phyloP scores from a whole-genome alignment of 2,113 vertebrate species.

The Pithys albifrons region DNA sequence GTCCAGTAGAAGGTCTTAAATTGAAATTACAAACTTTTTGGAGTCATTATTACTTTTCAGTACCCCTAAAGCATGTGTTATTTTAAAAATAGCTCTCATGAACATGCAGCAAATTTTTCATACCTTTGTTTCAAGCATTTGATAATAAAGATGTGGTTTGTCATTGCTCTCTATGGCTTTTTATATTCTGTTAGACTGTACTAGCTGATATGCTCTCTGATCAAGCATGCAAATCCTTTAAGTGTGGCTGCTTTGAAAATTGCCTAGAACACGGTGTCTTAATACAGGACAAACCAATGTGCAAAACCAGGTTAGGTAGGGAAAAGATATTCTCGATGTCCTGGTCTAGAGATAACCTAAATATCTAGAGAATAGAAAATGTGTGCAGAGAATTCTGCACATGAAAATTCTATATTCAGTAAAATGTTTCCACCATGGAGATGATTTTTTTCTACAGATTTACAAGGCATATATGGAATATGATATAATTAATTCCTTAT shows the following conservation, averaged over 20 bases:
- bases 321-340: background rate
- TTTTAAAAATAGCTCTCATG: background rate
- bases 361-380: background rate
- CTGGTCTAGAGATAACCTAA: background rate
- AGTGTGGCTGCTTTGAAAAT: background rate
- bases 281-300: background rate
- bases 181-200: background rate
- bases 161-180: background rate
- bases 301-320: background rate
- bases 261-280: background rate
- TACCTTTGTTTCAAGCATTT: background rate
- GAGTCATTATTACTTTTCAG: background rate
- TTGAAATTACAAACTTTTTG: background rate
- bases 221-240: background rate
- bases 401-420: background rate
- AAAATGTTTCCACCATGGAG: background rate
- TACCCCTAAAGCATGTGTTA: background rate
- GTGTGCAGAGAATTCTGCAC: background rate
- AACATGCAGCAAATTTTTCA: background rate
- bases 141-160: rapidly evolving
- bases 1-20: background rate
- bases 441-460: background rate
- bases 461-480: background rate
- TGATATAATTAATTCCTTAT: background rate
- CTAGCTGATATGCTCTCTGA: background rate